These are phyloP conservation scores for Zoanthus sociatus DNA, from an alignment of 92 coral and sea anemone species.

Conservation along the genomic window DNA sequence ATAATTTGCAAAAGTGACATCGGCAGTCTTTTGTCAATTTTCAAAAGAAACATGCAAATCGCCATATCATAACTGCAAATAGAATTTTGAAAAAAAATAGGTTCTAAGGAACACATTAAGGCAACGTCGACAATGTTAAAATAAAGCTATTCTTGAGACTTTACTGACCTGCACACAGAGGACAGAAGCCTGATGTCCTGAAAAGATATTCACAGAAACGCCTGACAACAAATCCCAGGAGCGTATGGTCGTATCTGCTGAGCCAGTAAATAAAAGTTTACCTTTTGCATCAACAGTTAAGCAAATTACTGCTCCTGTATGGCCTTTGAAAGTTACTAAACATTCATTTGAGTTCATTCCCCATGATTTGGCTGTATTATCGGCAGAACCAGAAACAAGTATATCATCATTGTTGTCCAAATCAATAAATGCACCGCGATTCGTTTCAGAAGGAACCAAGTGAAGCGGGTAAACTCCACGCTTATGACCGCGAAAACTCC, in stretches of 20 bases:
- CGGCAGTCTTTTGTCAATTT: not conserved
- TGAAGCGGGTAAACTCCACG: constrained; percentile 79
- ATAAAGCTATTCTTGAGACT: not conserved
- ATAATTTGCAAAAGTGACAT: too few relatives aligned
- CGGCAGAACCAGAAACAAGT: constrained; percentile 91
- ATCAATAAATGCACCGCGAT: constrained; percentile 83
- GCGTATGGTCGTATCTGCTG: constrained; percentile 84
- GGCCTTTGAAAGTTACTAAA: constrained; percentile 87
- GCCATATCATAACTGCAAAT: not conserved
- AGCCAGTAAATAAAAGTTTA: constrained; percentile 91
- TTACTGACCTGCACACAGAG: constrained; percentile 84
- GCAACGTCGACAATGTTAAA: constrained; percentile 1
- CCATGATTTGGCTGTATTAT: constrained; percentile 95
- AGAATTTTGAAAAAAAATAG: not conserved
- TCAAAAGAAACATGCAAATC: constrained; percentile 2
- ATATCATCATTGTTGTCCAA: constrained; percentile 93
- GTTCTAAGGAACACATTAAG: not conserved
- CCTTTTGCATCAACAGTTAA: constrained; percentile 92
- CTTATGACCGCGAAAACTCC: constrained; percentile 88
- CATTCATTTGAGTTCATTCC: constrained; percentile 95
- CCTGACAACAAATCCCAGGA: constrained; percentile 96
- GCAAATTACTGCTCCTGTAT: constrained; percentile 82
- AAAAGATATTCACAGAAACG: constrained; percentile 72
- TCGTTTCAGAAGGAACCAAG: constrained; percentile 86
- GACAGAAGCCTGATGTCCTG: constrained; percentile 85